Percentiles rank a stretch among this genome's conserved stretches.
These are phyloP conservation scores for Nothocercus julius DNA, from an alignment of 2,113 vertebrate species.

Conservation along the genomic window DNA sequence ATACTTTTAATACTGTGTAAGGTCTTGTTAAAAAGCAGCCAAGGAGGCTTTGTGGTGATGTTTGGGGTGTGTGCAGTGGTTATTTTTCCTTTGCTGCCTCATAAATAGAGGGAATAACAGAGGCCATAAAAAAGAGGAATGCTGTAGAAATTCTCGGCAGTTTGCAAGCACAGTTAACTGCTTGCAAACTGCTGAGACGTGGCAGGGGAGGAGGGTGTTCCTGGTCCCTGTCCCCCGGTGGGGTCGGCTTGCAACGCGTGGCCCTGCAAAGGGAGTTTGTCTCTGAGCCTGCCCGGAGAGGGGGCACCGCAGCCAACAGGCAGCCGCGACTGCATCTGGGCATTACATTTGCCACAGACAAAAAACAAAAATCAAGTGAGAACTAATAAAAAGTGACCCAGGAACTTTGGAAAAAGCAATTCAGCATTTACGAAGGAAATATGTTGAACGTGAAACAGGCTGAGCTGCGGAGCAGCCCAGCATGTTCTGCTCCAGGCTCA, in stretches of 20 bases:
- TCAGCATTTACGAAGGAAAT: background rate
- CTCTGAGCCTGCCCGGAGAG: background rate
- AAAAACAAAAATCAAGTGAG: background rate
- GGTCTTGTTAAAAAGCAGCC: background rate
- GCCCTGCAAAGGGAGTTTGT: background rate
- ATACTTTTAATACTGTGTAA: slow-evolving; percentile 64
- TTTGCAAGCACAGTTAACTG: background rate
- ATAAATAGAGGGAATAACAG: background rate
- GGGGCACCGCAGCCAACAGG: background rate
- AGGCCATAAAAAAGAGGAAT: background rate
- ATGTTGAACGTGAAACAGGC: background rate
- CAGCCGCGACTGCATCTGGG: accelerated
- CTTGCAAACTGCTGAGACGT: background rate
- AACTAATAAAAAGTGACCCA: background rate
- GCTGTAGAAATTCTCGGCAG: background rate
- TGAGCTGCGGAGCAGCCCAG: background rate
- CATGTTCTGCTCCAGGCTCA: accelerated
- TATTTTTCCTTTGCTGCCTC: background rate
- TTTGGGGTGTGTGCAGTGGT: background rate
- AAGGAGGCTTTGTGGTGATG: background rate
- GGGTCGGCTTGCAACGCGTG: background rate
- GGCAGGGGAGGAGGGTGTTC: background rate
- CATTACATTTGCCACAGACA: background rate
- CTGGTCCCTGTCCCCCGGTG: background rate
- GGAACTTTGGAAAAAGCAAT: background rate